phyloP scores from a whole-genome alignment of 1,140 invertebrate genomes.

The Achroia grisella region DNA sequence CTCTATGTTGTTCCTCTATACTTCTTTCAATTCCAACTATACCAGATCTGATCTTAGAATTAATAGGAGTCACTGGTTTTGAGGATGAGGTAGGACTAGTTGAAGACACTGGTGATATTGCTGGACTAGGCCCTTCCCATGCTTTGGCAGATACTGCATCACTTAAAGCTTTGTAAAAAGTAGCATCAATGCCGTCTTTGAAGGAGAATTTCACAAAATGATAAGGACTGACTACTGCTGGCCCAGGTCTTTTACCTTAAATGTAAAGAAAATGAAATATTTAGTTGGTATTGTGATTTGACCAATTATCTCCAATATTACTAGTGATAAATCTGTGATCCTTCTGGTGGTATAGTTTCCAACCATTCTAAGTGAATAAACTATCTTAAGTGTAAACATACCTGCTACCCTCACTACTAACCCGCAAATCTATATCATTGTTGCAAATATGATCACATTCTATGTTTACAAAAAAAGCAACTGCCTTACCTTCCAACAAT shows the following conservation, averaged over 20 bases:
- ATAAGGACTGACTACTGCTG: slow-evolving; percentile 80
- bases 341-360: too few relatives aligned
- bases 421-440: too few relatives aligned
- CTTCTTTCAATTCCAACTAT: slow-evolving; percentile 97
- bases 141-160: slow-evolving; percentile 76
- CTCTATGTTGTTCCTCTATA: slow-evolving; percentile 91
- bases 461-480: too few relatives aligned
- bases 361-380: too few relatives aligned
- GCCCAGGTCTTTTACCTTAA: slow-evolving; percentile 82
- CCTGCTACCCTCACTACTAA: too few relatives aligned
- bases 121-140: slow-evolving; percentile 74
- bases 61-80: slow-evolving; percentile 44
- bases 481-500: too few relatives aligned
- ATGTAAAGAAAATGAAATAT: slow-evolving; percentile 18
- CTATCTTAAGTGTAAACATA: too few relatives aligned
- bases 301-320: too few relatives aligned
- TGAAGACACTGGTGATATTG: slow-evolving; percentile 29
- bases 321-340: too few relatives aligned
- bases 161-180: slow-evolving; percentile 79
- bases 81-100: slow-evolving; percentile 24
- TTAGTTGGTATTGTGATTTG: too few relatives aligned
- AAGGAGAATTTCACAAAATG: slow-evolving; percentile 92
- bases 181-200: slow-evolving; percentile 84
- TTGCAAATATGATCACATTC: too few relatives aligned
- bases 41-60: slow-evolving; percentile 85